Percentiles rank a stretch among this genome's conserved stretches.
These are phyloP conservation scores for Puntigrus tetrazona DNA, from an alignment of 2,113 vertebrate genomes.

Conservation along the genomic window DNA sequence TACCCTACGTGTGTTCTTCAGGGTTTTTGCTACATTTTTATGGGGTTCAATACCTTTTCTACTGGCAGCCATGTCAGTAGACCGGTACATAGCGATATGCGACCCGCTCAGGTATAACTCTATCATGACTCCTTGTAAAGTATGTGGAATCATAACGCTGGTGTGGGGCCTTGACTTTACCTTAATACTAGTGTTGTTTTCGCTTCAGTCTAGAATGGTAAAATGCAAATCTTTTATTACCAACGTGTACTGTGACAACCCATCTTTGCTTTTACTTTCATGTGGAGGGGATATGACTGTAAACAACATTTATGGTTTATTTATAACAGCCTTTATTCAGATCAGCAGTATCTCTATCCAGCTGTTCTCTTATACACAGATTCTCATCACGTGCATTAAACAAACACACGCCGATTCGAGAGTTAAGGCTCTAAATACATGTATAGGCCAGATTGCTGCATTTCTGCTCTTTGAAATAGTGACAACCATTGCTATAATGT, in stretches of 20 bases:
- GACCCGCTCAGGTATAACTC: slow-evolving; percentile 51
- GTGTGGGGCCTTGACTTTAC: slow-evolving; percentile 38
- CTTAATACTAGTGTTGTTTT: slow-evolving; percentile 41
- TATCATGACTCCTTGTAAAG: slow-evolving; percentile 45
- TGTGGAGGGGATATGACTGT: slow-evolving; percentile 51
- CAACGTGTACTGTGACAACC: slow-evolving; percentile 54
- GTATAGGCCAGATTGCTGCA: slow-evolving; percentile 44
- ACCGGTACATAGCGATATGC: slow-evolving; percentile 53
- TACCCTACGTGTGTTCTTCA: slow-evolving; percentile 52
- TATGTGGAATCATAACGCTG: slow-evolving; percentile 53
- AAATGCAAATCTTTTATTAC: slow-evolving; percentile 46
- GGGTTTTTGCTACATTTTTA: slow-evolving; percentile 44
- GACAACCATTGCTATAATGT: slow-evolving; percentile 5
- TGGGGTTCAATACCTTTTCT: slow-evolving; percentile 32
- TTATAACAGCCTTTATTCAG: slow-evolving; percentile 52
- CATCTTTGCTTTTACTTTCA: slow-evolving; percentile 47
- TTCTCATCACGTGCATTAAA: slow-evolving; percentile 47
- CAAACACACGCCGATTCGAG: slow-evolving; percentile 40
- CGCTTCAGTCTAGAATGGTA: slow-evolving; percentile 42
- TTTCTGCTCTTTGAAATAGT: slow-evolving; percentile 48
- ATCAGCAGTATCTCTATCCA: slow-evolving; percentile 39
- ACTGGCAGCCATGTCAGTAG: slow-evolving; percentile 51
- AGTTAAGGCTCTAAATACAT: slow-evolving; percentile 57
- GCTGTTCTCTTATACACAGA: slow-evolving; percentile 52
- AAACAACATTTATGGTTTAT: slow-evolving; percentile 56